Conservation (phyloP, 2,113 vertebrate genomes). For the Ovis canadensis region DNA sequence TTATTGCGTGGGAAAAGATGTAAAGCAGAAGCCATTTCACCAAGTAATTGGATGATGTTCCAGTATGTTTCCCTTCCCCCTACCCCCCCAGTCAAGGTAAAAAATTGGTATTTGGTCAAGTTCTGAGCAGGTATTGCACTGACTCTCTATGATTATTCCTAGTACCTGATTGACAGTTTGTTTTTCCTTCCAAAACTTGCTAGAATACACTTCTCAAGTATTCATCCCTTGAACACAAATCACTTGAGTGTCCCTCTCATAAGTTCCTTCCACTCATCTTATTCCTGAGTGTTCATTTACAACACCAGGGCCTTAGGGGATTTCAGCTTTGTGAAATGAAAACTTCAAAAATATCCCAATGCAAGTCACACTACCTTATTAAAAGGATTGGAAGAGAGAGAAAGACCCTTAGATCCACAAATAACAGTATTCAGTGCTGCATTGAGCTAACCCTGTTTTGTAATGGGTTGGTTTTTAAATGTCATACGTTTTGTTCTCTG, state of each 20-base stretch:
- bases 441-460: not conserved
- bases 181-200: not conserved
- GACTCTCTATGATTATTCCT: not conserved
- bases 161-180: not conserved
- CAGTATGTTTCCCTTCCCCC: not conserved
- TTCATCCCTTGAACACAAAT: not conserved
- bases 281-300: not conserved
- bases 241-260: not conserved
- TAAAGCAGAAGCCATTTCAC: not conserved
- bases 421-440: not conserved
- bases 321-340: slow-evolving; percentile 19
- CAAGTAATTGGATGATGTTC: not conserved
- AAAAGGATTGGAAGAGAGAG: not conserved
- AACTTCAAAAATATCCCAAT: not conserved
- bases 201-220: not conserved
- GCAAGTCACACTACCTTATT: not conserved
- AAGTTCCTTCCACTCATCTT: not conserved
- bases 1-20: not conserved
- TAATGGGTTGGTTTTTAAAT: not conserved
- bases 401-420: not conserved
- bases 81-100: not conserved
- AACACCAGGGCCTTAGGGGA: not conserved
- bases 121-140: not conserved
- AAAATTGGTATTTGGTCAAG: not conserved
- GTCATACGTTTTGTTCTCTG: not conserved